Evolutionary conservation across 2,797 vertebrate genomes (phyloP), one percentile per base, ranked within the genome.

Genomic region (Pterois miles): DNA sequence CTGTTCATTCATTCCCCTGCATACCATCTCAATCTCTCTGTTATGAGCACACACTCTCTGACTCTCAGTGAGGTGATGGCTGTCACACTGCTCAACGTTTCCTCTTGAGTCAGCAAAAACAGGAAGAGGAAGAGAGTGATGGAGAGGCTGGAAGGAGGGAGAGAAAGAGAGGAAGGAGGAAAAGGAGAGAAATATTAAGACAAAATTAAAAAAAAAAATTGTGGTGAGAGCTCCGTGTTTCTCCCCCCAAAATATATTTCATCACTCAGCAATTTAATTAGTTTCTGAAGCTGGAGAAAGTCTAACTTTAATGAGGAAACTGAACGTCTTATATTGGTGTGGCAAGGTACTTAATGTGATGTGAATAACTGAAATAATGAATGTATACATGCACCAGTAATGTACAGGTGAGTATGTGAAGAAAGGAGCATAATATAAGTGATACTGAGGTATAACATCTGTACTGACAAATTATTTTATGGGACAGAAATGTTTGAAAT

Each of bases 21-120:
- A 80, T 27, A 62, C 52, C 46, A 40, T 63, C 50, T 64, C 60
- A 60, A 46, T 70, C 59, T 70, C 6, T 43, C 2, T 57, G 56
- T 31, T 69, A n/a, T 9, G 8, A 48, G 16, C 27, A 16, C 53
- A 23, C 62, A 4, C 67, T 14, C 65, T 20, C 70, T 43, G 25
- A 25, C 56, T 79, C 67, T 62, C 38, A n/a, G 73, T 33, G 84
- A 87, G 88, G 82, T 88, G 93, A 93, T 82, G 90, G 79, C 86
- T 93, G 91, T 93, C 93, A 94, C 86, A 83, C 81, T 53, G 86
- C 86, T 90, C 82, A 66, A 66, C 18, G 64, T 91, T 90, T 91
- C 70, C 80, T 85, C 89, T 48, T 94, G 91, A 95, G 85, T 95
- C 93, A 93, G 94, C 94, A 94, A 81, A 91, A 86, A 65, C 60